Base-by-base conservation (phyloP, 2,797 vertebrate species). In the Esox lucius region DNA sequence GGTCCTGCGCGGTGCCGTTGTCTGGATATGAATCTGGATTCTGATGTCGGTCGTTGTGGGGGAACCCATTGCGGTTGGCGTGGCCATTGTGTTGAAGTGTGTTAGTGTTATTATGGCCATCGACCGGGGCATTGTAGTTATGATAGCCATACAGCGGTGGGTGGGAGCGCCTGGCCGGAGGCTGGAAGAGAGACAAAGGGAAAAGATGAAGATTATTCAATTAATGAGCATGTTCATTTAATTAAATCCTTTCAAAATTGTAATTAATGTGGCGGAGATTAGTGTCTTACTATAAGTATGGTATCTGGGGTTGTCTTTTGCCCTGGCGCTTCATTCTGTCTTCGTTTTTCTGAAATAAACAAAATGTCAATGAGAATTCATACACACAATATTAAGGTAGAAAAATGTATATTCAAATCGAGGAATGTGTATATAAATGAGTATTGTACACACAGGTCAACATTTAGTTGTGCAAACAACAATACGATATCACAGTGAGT, bases 1-100 rank as follows among this genome's bases (percentile, higher is more conserved):
- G 84, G 83, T 92, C 92, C 77, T 89, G 90, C 1, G 85, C 26
- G 71, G 86, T 33, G 73, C 88, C 87, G 85, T 90, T 78, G 81
- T 83, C 88, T 46, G 85, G 84, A 72, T 77, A 8, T 77, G 88
- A 86, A 84, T 86, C 79, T 42, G 19, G 71, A 71, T 87, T 90
- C n/a, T 75, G 87, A 80, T 79, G 39, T 22, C 73, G 80, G 74
- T 6, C 28, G 19, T 82, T 83, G 80, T 80, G 85, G 2, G 26
- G 71, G 64, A 79, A 68, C 70, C 82, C 48, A 51, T 89, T 86
- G 73, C 86, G 71, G 68, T 72, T 78, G 9, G 72, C 72, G 0
- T 17, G 83, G 22, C 82, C 81, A 82, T 88, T 86, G 81, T 82
- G 83, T 61, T 51, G 83, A 1, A 48, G 76, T 62, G 83, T 73